phyloP scores from a whole-genome alignment of 2,113 vertebrate genomes.

The rat (Rattus norvegicus) region DNA sequence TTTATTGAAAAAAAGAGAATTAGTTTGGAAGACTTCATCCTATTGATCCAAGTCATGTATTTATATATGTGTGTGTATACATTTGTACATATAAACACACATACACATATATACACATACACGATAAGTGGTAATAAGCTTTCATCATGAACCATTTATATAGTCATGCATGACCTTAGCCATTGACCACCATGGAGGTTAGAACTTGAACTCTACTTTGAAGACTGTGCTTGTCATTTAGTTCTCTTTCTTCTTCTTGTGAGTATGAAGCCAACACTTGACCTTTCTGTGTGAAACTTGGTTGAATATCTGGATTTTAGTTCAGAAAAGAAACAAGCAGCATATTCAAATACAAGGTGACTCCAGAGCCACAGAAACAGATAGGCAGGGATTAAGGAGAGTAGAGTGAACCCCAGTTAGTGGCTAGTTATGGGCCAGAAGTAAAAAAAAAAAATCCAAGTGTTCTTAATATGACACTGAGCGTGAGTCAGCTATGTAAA shows the following conservation, averaged over 20 bases:
- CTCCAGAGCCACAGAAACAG: not conserved
- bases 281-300: not conserved
- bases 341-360: not conserved
- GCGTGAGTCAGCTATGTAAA: not conserved
- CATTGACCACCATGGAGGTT: not conserved
- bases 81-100: not conserved
- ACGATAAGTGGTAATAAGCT: not conserved
- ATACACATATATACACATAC: not conserved
- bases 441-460: not conserved
- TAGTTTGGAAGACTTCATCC: not conserved
- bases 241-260: not conserved
- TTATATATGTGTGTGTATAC: no score
- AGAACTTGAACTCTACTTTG: not conserved
- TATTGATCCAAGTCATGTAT: not conserved
- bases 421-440: accelerated
- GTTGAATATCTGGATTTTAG: not conserved
- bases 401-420: not conserved
- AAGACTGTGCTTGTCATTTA: no score
- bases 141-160: not conserved
- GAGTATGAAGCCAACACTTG: not conserved
- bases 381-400: not conserved
- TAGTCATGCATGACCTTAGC: not conserved
- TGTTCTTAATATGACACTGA: not conserved
- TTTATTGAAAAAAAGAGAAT: not conserved
- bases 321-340: not conserved